phyloP scores from a whole-genome alignment of 2,888 invertebrate species.

The Anoplius nigerrimus region DNA sequence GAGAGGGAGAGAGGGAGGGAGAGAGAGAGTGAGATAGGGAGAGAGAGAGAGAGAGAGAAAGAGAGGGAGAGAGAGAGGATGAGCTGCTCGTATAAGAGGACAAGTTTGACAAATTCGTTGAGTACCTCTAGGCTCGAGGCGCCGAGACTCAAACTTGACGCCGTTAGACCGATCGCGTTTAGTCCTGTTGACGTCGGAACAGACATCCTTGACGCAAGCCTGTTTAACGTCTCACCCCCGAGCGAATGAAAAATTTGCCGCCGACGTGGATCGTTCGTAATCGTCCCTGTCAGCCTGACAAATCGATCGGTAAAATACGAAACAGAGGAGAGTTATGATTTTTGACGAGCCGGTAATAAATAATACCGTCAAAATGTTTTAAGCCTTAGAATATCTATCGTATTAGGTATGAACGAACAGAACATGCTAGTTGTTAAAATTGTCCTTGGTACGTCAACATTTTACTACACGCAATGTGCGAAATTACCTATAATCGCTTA shows the following conservation, averaged over 20 bases:
- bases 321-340: no score
- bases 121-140: constrained; percentile 5
- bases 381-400: no score
- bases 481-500: no score
- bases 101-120: constrained; percentile 35
- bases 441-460: no score
- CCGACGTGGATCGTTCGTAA: no score
- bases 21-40: neutral
- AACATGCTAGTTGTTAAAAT: no score
- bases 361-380: no score
- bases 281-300: no score
- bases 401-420: no score
- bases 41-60: neutral
- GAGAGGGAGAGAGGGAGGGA: constrained; percentile 5
- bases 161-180: constrained; percentile 19
- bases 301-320: no score
- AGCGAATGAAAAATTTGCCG: neutral
- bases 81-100: constrained; percentile 6
- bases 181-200: neutral
- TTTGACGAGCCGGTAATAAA: no score
- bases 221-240: neutral
- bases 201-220: neutral
- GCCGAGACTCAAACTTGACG: constrained; percentile 10
- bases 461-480: no score
- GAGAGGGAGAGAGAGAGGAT: constrained; percentile 7